Conservation (phyloP, 2,797 vertebrate species). For the Rhinophrynus dorsalis region DNA sequence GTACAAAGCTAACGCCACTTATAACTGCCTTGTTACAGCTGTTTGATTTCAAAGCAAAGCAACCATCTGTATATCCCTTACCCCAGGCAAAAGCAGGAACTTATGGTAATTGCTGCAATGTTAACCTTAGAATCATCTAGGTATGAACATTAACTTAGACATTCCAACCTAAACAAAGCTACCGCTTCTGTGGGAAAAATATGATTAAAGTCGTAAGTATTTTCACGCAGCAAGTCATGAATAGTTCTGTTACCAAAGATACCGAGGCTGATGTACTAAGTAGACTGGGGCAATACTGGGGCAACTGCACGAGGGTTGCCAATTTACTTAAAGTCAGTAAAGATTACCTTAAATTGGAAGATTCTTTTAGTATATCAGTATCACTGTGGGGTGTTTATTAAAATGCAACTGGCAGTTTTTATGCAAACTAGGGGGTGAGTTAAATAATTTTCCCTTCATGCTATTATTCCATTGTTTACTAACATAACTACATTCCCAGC, state of each 20-base stretch:
- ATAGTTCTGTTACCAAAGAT: too few species aligned
- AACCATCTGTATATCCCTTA: not conserved
- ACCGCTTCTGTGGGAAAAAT: slow-evolving; percentile 28
- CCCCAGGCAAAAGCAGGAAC: not conserved
- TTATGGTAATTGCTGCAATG: not conserved
- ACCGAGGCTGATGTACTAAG: too few species aligned
- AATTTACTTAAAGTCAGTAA: too few species aligned
- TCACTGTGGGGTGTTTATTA: too few species aligned
- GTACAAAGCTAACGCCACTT: not conserved
- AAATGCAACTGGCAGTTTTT: too few species aligned
- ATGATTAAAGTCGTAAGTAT: not conserved
- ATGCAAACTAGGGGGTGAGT: not conserved
- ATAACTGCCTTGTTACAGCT: not conserved
- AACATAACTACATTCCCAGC: too few species aligned
- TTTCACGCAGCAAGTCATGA: not conserved
- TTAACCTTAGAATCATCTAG: slow-evolving; percentile 17
- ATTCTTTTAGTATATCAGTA: not conserved
- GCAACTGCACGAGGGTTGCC: too few species aligned
- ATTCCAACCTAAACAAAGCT: slow-evolving; percentile 2
- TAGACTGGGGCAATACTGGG: too few species aligned
- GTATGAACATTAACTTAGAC: slow-evolving; percentile 27
- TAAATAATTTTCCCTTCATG: not conserved
- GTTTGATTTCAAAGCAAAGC: slow-evolving; percentile 30
- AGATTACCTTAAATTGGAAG: too few species aligned
- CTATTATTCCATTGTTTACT: too few species aligned